These are phyloP conservation scores for Agapostemon virescens DNA, from an alignment of 2,888 invertebrate species.

Conservation along the genomic window DNA sequence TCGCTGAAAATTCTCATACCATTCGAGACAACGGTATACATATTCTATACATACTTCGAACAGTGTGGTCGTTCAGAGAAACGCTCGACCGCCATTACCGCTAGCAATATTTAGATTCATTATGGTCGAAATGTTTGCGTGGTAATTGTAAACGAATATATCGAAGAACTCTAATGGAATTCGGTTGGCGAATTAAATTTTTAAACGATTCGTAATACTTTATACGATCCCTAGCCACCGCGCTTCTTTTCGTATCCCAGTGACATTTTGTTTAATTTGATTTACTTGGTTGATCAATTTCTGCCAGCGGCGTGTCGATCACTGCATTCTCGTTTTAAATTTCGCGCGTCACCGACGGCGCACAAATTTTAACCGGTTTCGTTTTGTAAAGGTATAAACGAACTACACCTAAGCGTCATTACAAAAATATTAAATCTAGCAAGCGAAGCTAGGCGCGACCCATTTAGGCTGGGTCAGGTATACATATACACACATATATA, in stretches of 20 bases:
- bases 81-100: constrained; percentile 3
- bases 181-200: background rate
- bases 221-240: background rate
- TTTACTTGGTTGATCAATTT: background rate
- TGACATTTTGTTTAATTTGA: background rate
- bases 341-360: constrained; percentile 3
- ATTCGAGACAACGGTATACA: background rate
- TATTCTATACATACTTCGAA: background rate
- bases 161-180: no score
- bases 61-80: constrained; percentile 13
- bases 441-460: constrained; percentile 77
- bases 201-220: background rate
- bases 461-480: constrained; percentile 41
- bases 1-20: background rate
- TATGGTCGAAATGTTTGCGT: background rate
- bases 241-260: background rate
- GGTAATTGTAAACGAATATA: background rate
- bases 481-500: constrained; percentile 44
- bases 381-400: constrained; percentile 73
- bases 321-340: constrained; percentile 23
- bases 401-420: constrained; percentile 78
- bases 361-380: constrained; percentile 34
- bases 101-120: background rate
- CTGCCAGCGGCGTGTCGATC: constrained; percentile 10
- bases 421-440: constrained; percentile 81